These are phyloP conservation scores for Amphiprion ocellaris DNA, from an alignment of 2,113 vertebrate genomes.

Conservation along the genomic window DNA sequence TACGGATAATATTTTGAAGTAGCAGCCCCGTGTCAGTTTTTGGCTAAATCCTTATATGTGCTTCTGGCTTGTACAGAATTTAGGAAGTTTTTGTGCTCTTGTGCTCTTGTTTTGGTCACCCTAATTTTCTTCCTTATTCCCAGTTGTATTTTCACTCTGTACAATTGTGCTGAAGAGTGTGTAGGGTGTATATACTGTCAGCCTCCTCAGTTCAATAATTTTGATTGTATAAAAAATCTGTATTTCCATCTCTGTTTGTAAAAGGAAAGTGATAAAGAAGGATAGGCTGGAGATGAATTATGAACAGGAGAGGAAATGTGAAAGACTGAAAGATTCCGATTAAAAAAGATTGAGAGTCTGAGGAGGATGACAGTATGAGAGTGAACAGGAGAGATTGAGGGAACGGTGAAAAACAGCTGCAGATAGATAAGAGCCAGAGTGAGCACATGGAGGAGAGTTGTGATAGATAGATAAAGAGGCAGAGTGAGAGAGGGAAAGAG, in stretches of 20 bases:
- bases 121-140: background rate
- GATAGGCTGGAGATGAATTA: conserved; percentile 41
- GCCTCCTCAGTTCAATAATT: conserved; percentile 2
- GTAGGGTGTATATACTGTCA: background rate
- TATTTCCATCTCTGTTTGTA: conserved; percentile 5
- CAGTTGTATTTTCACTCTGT: conserved; percentile 8
- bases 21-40: conserved; percentile 19
- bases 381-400: conserved; percentile 51
- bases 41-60: conserved; percentile 26
- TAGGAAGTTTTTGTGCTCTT: background rate
- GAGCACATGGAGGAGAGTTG: conserved; percentile 51
- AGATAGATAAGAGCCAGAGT: conserved; percentile 48
- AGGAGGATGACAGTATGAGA: conserved; percentile 42
- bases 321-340: conserved; percentile 32
- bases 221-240: background rate
- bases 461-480: conserved; percentile 69
- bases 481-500: conserved; percentile 54
- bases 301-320: conserved; percentile 31
- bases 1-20: conserved; percentile 52
- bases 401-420: conserved; percentile 32
- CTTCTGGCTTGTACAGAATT: conserved; percentile 6
- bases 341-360: conserved; percentile 38
- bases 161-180: background rate
- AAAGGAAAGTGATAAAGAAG: conserved; percentile 16
- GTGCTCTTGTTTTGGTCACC: conserved; percentile 28